Base-by-base conservation (phyloP, 1,140 invertebrate species). In the Anoplolepis gracilipes region DNA sequence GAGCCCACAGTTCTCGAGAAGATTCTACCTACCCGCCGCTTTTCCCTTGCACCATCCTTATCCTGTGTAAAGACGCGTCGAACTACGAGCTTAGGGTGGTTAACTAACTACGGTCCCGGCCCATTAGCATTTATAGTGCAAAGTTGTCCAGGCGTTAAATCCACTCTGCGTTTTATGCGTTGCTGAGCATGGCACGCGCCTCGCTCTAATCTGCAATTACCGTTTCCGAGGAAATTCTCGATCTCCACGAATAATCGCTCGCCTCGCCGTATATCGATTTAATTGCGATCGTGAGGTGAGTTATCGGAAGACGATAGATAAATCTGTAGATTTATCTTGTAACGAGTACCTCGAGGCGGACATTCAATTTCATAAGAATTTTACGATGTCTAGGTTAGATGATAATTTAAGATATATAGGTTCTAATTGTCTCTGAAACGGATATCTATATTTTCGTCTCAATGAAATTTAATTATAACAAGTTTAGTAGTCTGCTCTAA, bases 121-220 rank as follows among this genome's bases (percentile, higher is more conserved):
- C 79, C 78, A 91, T 92, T 92, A 92, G 87, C 90, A 91, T 92
- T 92, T 92, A 92, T 91, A 91, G 87, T 90, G 90, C 90, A 89
- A 91, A 92, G 84, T 92, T 91, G 85, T 77, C 73, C 69, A 73
- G 78, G 59, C 82, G 86, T 90, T 90, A 90, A 89, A 90, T 90
- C 85, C 87, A 88, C 88, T 79, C 53, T 39, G 57, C 78, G 73
- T 79, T 82, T 91, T 88, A 87, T 88, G 85, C 77, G 65, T 88
- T 84, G 22, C 79, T 69, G 46, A 28, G 67, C 55, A 49, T 16
- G 84, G 70, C 85, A 81, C 79, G 86, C 86, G 81, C 73, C 57
- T 22, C 42, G 33, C 55, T 59, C 84, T 72, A 85, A 88, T 88
- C 86, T 85, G 86, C 87, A 88, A 88, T 88, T 88, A 88, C 69